A percentile compares a stretch with the other conserved stretches of the same genome.
phyloP scores from a whole-genome alignment of 1,140 invertebrate genomes.

The Muscidifurax raptorellus region DNA sequence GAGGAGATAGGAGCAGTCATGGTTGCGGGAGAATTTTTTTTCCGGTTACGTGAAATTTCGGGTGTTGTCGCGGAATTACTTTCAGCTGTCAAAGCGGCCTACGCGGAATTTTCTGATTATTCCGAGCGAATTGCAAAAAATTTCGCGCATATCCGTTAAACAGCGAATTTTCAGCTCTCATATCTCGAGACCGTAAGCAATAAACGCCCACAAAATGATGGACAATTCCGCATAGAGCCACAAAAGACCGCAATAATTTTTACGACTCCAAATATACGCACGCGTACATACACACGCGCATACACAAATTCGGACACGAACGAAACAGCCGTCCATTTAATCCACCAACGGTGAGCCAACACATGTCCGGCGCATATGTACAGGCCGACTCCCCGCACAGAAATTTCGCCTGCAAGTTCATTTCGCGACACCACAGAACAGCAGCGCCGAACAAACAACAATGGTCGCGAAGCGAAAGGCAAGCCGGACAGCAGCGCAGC shows the following conservation, averaged over 20 bases:
- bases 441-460: neutral
- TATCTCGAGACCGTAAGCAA: too few species aligned
- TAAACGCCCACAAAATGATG: neutral
- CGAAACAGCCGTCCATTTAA: slow-evolving; percentile 14
- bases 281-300: too few species aligned
- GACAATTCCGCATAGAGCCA: too few species aligned
- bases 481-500: neutral
- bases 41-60: too few species aligned
- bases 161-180: neutral
- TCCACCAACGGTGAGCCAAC: too few species aligned
- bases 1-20: neutral
- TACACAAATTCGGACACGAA: neutral
- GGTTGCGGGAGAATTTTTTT: too few species aligned
- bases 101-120: too few species aligned
- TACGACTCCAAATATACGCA: neutral
- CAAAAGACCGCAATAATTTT: neutral
- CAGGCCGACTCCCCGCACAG: neutral
- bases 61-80: too few species aligned
- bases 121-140: neutral
- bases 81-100: too few species aligned
- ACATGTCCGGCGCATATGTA: neutral
- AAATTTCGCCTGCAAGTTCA: neutral
- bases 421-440: neutral
- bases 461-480: neutral
- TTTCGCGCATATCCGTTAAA: too few species aligned